Conservation (phyloP, 2,888 invertebrate species). For the Watsonalla cultraria region DNA sequence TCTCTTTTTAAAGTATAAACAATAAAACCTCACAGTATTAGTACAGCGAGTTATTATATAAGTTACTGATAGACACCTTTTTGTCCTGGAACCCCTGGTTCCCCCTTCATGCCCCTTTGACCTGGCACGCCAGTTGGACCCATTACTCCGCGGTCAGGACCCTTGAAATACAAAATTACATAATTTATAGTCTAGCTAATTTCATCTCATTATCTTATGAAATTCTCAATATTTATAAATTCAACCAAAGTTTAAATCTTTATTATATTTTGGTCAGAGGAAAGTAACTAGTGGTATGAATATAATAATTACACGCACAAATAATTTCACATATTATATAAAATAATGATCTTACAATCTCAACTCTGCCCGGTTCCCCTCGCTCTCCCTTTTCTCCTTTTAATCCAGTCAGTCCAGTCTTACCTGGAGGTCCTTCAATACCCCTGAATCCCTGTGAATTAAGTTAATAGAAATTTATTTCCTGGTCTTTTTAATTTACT, state of each 20-base stretch:
- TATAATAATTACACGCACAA: no score
- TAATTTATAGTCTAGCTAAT: background rate
- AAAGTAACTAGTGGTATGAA: no score
- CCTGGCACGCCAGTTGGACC: slow-evolving; percentile 42
- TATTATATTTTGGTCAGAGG: no score
- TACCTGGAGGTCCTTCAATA: slow-evolving; percentile 35
- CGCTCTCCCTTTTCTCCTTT: slow-evolving; percentile 63
- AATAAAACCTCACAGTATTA: no score
- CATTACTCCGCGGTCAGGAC: slow-evolving; percentile 21
- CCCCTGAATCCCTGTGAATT: slow-evolving; percentile 54
- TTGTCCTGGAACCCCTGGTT: slow-evolving; percentile 49
- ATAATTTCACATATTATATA: background rate
- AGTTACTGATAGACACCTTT: slow-evolving; percentile 38
- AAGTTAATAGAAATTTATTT: background rate
- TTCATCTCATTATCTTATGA: background rate
- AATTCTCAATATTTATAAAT: no score
- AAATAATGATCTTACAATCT: slow-evolving; percentile 42
- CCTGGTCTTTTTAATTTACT: background rate
- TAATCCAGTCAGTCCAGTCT: slow-evolving; percentile 33
- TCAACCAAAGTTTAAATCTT: no score
- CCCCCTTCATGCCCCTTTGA: slow-evolving; percentile 43
- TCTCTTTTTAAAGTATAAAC: no score
- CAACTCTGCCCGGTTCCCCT: slow-evolving; percentile 57
- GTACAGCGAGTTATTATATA: no score
- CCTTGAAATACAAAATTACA: slow-evolving; percentile 22